Evolutionary conservation across 2,797 vertebrate genomes (phyloP), one percentile per base, ranked within the genome.

Genomic region (Salarias fasciatus): DNA sequence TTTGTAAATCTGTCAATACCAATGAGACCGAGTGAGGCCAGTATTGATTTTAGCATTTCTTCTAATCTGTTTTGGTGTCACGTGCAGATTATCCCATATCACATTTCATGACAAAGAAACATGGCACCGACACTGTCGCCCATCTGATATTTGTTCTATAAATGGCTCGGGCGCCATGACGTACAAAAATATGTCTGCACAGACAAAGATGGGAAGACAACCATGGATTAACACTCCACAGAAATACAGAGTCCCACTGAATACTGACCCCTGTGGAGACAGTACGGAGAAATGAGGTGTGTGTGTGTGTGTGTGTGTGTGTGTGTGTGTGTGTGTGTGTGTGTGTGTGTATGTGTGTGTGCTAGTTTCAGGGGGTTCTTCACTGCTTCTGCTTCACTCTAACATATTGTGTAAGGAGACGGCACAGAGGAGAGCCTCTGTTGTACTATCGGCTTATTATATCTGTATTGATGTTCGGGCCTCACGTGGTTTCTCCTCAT

Each of bases 191-290:
- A 5, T 63, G 36, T 24, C 28, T 50, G 56, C 37, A 24, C 18
- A 24, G 24, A 24, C 24, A 24, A 18, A 24, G 58, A 64, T 53
- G 33, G 50, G 35, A 61, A 10, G 33, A 37, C 40, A 72, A 37
- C 55, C 47, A 64, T 72, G 68, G 70, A 76, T 80, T 73, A 59
- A 53, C 38, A 58, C 83, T 57, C 79, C 28, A 73, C 55, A 52
- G 71, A 65, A 75, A 84, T 84, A 38, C 43, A 73, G 49, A 64
- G 42, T 62, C 54, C 31, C 7, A n/a, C n/a, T 63, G 43, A 38
- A 67, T 45, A 47, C 43, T 46, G 33, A 67, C 38, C 24, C 14
- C 52, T 44, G 47, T 37, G 45, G 12, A 40, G 43, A 37, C 48
- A 40, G 54, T n/a, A 24, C 18, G 24, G 24, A 3, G 18, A 24